Conservation (phyloP, 2,113 vertebrate species). For the Coturnix japonica region DNA sequence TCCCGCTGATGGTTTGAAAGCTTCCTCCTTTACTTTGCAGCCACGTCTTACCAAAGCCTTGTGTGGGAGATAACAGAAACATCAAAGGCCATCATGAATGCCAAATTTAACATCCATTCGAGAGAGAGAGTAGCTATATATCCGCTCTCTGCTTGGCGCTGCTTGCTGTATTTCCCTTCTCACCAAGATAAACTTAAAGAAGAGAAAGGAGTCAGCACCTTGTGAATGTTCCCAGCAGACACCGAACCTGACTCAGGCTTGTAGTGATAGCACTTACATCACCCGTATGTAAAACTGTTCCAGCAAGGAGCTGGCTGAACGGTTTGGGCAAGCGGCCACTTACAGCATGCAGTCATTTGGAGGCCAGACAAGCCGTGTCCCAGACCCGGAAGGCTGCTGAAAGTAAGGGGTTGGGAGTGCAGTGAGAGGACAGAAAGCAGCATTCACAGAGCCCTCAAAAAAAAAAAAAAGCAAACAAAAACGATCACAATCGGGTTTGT, state of each 20-base stretch:
- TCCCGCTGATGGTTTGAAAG: background rate
- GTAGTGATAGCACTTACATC: background rate
- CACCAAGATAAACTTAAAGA: background rate
- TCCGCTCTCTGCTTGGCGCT: background rate
- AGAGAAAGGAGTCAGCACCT: background rate
- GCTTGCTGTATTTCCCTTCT: background rate
- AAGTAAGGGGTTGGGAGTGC: background rate
- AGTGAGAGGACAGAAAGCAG: background rate
- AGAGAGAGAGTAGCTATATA: background rate
- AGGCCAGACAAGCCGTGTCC: background rate
- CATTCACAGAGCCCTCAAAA: background rate
- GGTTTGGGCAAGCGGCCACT: background rate
- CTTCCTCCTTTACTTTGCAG: background rate
- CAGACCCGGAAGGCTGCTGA: background rate
- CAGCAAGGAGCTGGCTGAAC: background rate
- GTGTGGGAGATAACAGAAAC: background rate
- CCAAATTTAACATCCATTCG: background rate
- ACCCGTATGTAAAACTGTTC: background rate
- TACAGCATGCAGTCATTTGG: background rate
- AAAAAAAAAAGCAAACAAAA: no score
- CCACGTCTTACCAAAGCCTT: background rate
- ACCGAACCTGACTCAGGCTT: background rate
- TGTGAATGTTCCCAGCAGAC: background rate
- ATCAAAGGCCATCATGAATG: background rate
- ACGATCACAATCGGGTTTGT: accelerated